Percentiles rank a stretch among this genome's conserved stretches.
Conservation (phyloP, 2,797 vertebrate species). For the Mionectes olivaceus region DNA sequence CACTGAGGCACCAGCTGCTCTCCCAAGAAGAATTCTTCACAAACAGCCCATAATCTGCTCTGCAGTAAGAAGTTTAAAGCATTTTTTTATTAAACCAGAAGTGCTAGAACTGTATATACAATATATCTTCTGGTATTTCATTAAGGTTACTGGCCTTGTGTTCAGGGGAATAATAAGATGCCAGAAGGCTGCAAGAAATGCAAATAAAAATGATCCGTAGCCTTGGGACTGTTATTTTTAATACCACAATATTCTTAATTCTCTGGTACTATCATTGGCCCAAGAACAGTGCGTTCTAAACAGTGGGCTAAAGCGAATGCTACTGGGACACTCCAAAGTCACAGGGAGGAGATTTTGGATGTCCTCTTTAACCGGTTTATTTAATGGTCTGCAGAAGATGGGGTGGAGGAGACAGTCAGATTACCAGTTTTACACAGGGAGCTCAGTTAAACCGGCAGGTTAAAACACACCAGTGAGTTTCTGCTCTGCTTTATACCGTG, state of each 20-base stretch:
- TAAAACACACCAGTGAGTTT: background rate
- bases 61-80: background rate
- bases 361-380: background rate
- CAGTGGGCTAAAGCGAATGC: background rate
- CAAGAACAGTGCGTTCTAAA: background rate
- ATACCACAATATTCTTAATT: background rate
- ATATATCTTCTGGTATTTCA: constrained; percentile 8
- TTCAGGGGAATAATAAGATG: background rate
- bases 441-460: background rate
- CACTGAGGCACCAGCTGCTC: background rate
- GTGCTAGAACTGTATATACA: background rate
- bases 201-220: background rate
- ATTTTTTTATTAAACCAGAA: constrained; percentile 11
- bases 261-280: background rate
- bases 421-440: background rate
- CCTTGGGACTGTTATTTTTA: background rate
- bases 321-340: background rate
- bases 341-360: background rate
- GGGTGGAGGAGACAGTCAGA: background rate
- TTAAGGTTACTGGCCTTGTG: constrained; percentile 22
- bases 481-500: background rate
- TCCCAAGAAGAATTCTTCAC: constrained; percentile 10
- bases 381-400: background rate
- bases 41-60: background rate
- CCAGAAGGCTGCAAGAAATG: constrained; percentile 12